A percentile compares a stretch with the other conserved stretches of the same genome.
Evolutionary conservation across 2,797 vertebrate species (phyloP).

Genomic region (Acipenser oxyrinchus): DNA sequence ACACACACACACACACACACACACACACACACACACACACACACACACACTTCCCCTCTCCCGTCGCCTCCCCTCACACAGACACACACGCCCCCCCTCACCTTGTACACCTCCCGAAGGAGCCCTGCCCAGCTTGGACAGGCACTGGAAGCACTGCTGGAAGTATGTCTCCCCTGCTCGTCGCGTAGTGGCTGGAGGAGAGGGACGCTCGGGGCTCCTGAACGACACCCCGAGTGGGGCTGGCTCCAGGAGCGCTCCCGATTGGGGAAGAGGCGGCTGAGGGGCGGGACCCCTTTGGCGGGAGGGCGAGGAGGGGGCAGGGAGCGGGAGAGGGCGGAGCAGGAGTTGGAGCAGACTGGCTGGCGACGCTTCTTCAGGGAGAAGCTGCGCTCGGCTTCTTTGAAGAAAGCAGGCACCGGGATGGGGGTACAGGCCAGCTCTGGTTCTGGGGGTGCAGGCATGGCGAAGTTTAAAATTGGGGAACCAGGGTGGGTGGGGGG

Average conservation of each 20-base stretch:
- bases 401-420: conserved; percentile 71
- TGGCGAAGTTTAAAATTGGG: too few relatives aligned
- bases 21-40: not conserved
- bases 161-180: conserved; percentile 71
- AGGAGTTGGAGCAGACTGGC: conserved; percentile 40
- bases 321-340: conserved; percentile 43
- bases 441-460: too few relatives aligned
- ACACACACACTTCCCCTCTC: not conserved
- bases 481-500: too few relatives aligned
- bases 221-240: conserved; percentile 69
- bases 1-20: not conserved
- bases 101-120: conserved; percentile 55
- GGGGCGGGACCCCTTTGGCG: conserved; percentile 59
- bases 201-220: conserved; percentile 29
- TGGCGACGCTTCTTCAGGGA: conserved; percentile 67
- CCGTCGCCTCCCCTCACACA: not conserved
- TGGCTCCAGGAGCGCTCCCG: conserved; percentile 60
- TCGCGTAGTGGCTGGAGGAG: conserved; percentile 54
- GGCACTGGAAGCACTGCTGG: conserved; percentile 74
- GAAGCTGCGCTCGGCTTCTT: conserved; percentile 71
- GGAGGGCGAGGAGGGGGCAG: conserved; percentile 72
- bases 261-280: conserved; percentile 69
- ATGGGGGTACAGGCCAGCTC: conserved; percentile 46
- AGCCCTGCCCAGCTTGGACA: conserved; percentile 43
- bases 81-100: conserved; percentile 12